A percentile compares a stretch with the other conserved stretches of the same genome.
Conservation (phyloP, 2,797 vertebrate genomes). For the Gephyroberyx darwinii region DNA sequence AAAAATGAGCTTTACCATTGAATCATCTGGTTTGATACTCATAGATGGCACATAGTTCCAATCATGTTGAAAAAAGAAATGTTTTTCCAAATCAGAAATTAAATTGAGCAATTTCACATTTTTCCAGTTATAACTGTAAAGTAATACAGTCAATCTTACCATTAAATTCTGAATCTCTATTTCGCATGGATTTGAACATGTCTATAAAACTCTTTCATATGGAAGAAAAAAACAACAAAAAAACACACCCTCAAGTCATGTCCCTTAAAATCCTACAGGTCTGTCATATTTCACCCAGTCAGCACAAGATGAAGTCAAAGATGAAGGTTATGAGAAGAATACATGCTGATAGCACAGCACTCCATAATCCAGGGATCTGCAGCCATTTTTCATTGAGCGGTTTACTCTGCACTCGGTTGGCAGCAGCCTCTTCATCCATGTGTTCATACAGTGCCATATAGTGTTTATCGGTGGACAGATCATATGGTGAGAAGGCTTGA, state of each 20-base stretch:
- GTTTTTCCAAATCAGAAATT: not conserved
- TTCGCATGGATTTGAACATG: slow-evolving; percentile 2
- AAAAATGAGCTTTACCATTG: slow-evolving; percentile 19
- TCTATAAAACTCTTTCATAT: slow-evolving; percentile 15
- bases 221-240: slow-evolving; percentile 6
- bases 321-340: slow-evolving; percentile 24
- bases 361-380: slow-evolving; percentile 20
- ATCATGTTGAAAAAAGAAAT: not conserved
- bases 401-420: slow-evolving; percentile 20
- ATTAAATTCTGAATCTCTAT: slow-evolving; percentile 14
- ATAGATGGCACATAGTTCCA: slow-evolving; percentile 6
- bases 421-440: slow-evolving; percentile 19
- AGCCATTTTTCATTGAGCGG: not conserved
- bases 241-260: slow-evolving; percentile 5
- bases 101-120: not conserved
- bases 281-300: slow-evolving; percentile 5
- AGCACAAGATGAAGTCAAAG: slow-evolving; percentile 22
- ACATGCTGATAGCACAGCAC: slow-evolving; percentile 15
- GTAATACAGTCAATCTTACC: slow-evolving; percentile 20
- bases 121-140: slow-evolving; percentile 18
- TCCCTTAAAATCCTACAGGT: slow-evolving; percentile 36
- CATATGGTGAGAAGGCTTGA: slow-evolving; percentile 34
- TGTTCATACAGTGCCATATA: slow-evolving; percentile 18
- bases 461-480: slow-evolving; percentile 39
- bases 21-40: slow-evolving; percentile 4